Base-by-base conservation (phyloP, 2,113 vertebrate species). In the Hippopotamus amphibius region DNA sequence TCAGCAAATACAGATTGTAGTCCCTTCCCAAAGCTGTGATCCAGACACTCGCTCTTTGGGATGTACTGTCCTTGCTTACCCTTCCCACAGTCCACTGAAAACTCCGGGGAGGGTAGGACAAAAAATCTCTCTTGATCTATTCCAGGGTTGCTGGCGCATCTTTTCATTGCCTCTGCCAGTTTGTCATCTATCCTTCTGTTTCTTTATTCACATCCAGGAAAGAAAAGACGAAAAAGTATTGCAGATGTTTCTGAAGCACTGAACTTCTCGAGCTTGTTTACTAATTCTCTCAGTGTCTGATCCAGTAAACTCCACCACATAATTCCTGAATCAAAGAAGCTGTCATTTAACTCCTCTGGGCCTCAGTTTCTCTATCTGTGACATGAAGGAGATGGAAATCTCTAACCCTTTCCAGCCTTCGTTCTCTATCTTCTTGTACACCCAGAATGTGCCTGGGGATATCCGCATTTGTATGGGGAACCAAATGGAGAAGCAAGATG, bases 221-320 rank as follows among this genome's bases (percentile, higher is more conserved):
- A 96, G 30, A 65, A 88, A 84, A 30, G 66, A 53, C 30, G 33
- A 63, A 72, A 66, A n/a, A 55, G 50, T 48, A 94, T n/a, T 61
- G 19, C 61, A 85, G 63, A 76, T 91, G 57, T 74, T 95, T 95
- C 65, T 91, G 71, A 93, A 92, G 37, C 9, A 71, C 10, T 26
- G 59, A 90, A 76, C 19, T 93, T 74, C 30, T 95, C 80, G 93
- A 66, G 13, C 21, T 28, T 71, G 13, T 84, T 95, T 91, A 80
- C 24, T 24, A 88, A 4, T 84, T 94, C 12, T 50, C 15, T 16
- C 65, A 57, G 24, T 59, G 33, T 90, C 46, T 80, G 37, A 92
- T 90, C 28, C 24, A 65, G 37, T 79, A 68, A 92, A 74, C 6
- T 86, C 9, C 2, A 86, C 16, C 30, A 85, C 0, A 7, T 59